phyloP scores from a whole-genome alignment of 2,797 vertebrate genomes.

The Acridotheres tristis region DNA sequence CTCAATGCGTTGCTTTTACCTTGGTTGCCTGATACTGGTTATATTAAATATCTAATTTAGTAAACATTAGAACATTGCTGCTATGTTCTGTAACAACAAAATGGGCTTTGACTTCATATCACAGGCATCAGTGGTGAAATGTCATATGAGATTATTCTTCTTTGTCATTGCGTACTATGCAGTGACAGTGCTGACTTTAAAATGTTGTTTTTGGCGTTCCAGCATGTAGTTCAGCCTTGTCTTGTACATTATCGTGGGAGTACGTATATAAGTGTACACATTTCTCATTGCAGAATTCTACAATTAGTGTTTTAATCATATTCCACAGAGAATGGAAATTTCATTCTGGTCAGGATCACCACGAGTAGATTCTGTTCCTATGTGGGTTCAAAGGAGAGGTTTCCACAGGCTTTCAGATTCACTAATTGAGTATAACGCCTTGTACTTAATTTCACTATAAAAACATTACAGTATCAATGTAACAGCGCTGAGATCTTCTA shows the following conservation, averaged over 20 bases:
- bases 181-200: constrained; percentile 16
- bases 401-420: neutral
- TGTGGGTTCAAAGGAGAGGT: neutral
- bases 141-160: neutral
- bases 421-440: neutral
- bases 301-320: neutral
- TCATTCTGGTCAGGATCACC: neutral
- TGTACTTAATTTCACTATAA: neutral
- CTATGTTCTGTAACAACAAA: constrained; percentile 19
- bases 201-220: neutral
- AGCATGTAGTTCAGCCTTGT: neutral
- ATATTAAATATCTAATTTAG: neutral
- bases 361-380: neutral
- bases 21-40: neutral
- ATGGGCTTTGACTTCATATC: neutral
- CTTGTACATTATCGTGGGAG: neutral
- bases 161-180: neutral
- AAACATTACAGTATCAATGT: neutral
- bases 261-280: neutral
- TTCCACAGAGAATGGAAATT: neutral
- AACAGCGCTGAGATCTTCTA: neutral
- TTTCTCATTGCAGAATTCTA: neutral
- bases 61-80: constrained; percentile 5
- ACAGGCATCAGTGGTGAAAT: neutral
- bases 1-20: neutral